Conservation (phyloP, 2,113 vertebrate genomes). For the Nymphicus hollandicus region DNA sequence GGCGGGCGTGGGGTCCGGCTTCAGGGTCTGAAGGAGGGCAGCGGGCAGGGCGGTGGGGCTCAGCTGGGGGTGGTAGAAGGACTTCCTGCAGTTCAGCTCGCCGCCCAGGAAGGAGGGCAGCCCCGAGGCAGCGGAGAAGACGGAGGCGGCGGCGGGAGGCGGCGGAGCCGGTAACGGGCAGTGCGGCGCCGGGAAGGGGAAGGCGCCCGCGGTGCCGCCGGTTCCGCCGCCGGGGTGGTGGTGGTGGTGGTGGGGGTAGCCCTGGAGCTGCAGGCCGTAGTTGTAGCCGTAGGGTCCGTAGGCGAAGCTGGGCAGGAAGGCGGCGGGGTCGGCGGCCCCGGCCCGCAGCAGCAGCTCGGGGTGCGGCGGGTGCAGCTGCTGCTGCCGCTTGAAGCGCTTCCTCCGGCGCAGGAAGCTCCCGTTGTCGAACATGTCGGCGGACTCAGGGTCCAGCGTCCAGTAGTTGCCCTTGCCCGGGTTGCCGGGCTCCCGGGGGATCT, state of each 20-base stretch:
- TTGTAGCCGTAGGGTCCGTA: conserved; percentile 95
- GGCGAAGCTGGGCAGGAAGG: conserved; percentile 91
- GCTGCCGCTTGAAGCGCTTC: conserved; percentile 90
- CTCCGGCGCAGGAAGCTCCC: conserved; percentile 88
- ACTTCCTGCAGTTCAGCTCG: conserved; percentile 80
- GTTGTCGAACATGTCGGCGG: conserved; percentile 90
- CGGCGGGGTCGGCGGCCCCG: conserved; percentile 81
- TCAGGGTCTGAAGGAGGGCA: conserved; percentile 81
- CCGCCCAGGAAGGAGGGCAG: conserved; percentile 85
- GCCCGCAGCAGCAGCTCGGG: conserved; percentile 81
- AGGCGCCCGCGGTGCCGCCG: conserved; percentile 66
- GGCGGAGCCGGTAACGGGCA: conserved; percentile 79
- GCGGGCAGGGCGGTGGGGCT: conserved; percentile 73
- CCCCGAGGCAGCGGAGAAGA: conserved; percentile 81
- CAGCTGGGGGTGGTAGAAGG: conserved; percentile 77
- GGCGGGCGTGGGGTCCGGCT: conserved; percentile 80
- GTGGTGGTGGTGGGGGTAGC: conserved; percentile 73
- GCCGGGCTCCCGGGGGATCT: conserved; percentile 55
- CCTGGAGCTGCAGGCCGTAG: conserved; percentile 92
- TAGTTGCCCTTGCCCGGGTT: conserved; percentile 96
- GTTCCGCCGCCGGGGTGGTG: conserved; percentile 23
- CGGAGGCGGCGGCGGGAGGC: conserved; percentile 77
- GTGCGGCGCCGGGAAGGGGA: conserved; percentile 84
- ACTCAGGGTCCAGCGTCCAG: conserved; percentile 92
- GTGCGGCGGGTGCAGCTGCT: conserved; percentile 70